Evolutionary conservation across 2,113 vertebrate genomes (phyloP).

Genomic region (Danionella cerebrum): DNA sequence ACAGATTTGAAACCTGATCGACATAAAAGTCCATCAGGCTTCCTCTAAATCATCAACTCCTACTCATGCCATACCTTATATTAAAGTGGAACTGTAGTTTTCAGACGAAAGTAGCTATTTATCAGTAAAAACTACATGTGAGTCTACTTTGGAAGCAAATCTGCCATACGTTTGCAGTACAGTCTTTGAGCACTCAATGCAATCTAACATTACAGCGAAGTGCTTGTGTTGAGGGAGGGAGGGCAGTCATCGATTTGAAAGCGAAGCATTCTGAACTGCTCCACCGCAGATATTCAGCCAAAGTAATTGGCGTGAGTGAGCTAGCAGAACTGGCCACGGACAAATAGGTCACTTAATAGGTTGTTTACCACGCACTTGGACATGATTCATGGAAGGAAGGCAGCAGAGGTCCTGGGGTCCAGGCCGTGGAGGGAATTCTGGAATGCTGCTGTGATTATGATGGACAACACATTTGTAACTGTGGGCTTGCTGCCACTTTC

Average conservation of each 20-base stretch:
- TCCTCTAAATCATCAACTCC: not conserved
- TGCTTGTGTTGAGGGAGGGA: constrained; percentile 6
- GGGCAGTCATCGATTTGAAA: constrained; percentile 44
- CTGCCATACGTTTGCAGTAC: not conserved
- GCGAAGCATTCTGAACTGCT: constrained; percentile 47
- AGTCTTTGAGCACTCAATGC: not conserved
- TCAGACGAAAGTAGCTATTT: too few species aligned
- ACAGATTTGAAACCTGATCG: not conserved
- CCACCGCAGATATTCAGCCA: constrained; percentile 52
- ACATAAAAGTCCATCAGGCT: not conserved
- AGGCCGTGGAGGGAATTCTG: not conserved
- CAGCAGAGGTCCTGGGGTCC: not conserved
- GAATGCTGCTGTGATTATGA: not conserved
- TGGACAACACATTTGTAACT: not conserved
- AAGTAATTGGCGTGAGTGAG: constrained; percentile 67
- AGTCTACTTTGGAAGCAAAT: not conserved
- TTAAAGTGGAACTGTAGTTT: not conserved
- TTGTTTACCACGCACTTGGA: constrained; percentile 67
- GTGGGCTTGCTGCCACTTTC: not conserved
- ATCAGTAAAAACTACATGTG: too few species aligned
- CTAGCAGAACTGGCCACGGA: constrained; percentile 61
- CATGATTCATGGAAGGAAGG: constrained; percentile 50
- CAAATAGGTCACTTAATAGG: constrained; percentile 72
- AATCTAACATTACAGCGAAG: constrained; percentile 29
- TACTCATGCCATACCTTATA: not conserved